These are phyloP conservation scores for Burhinus oedicnemus DNA, from an alignment of 2,113 vertebrate species.

Conservation along the genomic window DNA sequence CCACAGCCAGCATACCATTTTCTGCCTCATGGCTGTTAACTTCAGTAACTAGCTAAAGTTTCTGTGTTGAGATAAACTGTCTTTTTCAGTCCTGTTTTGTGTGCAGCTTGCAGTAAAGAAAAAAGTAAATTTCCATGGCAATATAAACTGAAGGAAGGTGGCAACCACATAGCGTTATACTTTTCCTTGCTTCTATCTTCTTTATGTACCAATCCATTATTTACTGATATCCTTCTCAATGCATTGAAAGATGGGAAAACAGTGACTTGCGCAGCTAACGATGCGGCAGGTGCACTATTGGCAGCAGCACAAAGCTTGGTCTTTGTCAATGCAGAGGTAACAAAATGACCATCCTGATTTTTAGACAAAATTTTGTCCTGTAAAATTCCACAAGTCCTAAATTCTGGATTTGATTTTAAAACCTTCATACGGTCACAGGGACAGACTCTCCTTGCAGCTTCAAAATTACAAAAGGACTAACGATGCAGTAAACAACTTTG, in stretches of 20 bases:
- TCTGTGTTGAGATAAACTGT: background rate
- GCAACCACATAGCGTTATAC: background rate
- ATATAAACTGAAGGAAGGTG: background rate
- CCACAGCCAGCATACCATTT: background rate
- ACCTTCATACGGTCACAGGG: background rate
- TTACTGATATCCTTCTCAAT: background rate
- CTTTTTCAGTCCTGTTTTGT: background rate
- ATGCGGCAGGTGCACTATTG: background rate
- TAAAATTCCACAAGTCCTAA: background rate
- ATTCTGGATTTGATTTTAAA: background rate
- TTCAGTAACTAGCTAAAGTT: background rate
- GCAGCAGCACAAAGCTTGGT: background rate
- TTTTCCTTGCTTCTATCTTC: background rate
- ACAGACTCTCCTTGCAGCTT: background rate
- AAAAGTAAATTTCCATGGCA: background rate
- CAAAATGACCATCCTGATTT: background rate
- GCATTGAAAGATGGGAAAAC: background rate
- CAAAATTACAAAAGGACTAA: constrained; percentile 17
- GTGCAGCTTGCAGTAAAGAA: background rate
- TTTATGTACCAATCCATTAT: background rate
- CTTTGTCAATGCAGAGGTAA: background rate
- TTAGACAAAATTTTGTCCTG: background rate
- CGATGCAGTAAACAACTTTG: constrained; percentile 43
- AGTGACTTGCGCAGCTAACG: background rate
- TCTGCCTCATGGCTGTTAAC: background rate